Percentiles rank a stretch among this genome's conserved stretches.
phyloP scores from a whole-genome alignment of 2,797 vertebrate species.

The Pempheris klunzingeri region DNA sequence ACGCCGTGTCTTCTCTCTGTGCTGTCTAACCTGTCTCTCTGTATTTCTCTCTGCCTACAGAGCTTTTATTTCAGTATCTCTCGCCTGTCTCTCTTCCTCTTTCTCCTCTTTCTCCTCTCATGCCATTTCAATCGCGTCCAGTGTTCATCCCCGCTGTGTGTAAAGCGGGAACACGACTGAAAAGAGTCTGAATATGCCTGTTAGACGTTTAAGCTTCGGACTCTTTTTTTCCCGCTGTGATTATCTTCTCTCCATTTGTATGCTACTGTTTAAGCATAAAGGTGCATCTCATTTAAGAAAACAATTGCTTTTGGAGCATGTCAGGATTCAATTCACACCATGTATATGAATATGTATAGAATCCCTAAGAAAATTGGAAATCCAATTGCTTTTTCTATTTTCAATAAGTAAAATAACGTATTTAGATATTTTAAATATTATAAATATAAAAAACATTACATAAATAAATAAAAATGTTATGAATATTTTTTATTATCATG shows the following conservation, averaged over 20 bases:
- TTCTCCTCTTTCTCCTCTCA: not conserved
- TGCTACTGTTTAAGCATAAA: not conserved
- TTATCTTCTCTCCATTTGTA: not conserved
- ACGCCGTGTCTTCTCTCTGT: not conserved
- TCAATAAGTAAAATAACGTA: too few species aligned
- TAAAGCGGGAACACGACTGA: not conserved
- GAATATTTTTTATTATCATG: too few species aligned
- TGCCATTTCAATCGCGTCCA: not conserved
- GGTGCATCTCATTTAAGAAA: not conserved
- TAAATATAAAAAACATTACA: too few species aligned
- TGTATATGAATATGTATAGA: not conserved
- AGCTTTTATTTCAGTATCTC: not conserved
- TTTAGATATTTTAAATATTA: too few species aligned
- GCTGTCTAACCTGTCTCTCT: slow-evolving; percentile 4
- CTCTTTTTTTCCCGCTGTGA: not conserved
- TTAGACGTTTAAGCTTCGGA: not conserved
- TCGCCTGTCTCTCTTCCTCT: not conserved
- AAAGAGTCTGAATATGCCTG: not conserved
- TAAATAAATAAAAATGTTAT: too few species aligned
- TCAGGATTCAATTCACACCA: not conserved
- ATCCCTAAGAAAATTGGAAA: too few species aligned
- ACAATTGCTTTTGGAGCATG: not conserved
- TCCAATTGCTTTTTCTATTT: too few species aligned
- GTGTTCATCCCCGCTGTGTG: not conserved
- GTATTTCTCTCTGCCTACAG: not conserved